Percentiles rank a stretch among this genome's conserved stretches.
Evolutionary conservation across 2,113 vertebrate species (phyloP).

Genomic region (Corvus hawaiiensis): DNA sequence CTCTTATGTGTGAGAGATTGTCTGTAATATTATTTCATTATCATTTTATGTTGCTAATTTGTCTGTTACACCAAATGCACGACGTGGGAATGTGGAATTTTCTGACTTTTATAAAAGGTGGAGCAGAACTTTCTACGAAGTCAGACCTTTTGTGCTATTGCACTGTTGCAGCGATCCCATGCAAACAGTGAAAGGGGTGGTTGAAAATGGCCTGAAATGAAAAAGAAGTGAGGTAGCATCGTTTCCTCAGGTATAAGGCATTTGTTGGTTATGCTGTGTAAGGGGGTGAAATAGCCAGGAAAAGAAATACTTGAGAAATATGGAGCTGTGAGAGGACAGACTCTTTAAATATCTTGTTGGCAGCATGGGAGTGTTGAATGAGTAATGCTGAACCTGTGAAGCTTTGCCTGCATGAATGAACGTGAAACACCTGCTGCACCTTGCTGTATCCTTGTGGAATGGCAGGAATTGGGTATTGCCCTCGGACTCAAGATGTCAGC

Average conservation of each 20-base stretch:
- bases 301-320: background rate
- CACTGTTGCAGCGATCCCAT: background rate
- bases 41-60: background rate
- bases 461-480: background rate
- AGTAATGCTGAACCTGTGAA: background rate
- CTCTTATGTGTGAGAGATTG: background rate
- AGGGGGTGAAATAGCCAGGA: background rate
- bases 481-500: background rate
- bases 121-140: fast-evolving
- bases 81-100: background rate
- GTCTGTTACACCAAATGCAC: background rate
- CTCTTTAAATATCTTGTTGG: background rate
- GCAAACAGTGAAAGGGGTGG: background rate
- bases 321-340: background rate
- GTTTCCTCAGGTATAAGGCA: background rate
- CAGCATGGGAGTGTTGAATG: background rate
- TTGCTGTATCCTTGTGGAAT: background rate
- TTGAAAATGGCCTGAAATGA: background rate
- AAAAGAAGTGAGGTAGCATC: fast-evolving
- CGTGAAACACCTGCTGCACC: background rate
- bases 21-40: background rate
- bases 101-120: background rate
- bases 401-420: background rate
- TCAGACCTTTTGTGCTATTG: background rate
- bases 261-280: background rate